Percentiles rank a stretch among this genome's conserved stretches.
These are phyloP conservation scores for Papilio gigon DNA, from an alignment of 2,888 invertebrate genomes.

Conservation along the genomic window DNA sequence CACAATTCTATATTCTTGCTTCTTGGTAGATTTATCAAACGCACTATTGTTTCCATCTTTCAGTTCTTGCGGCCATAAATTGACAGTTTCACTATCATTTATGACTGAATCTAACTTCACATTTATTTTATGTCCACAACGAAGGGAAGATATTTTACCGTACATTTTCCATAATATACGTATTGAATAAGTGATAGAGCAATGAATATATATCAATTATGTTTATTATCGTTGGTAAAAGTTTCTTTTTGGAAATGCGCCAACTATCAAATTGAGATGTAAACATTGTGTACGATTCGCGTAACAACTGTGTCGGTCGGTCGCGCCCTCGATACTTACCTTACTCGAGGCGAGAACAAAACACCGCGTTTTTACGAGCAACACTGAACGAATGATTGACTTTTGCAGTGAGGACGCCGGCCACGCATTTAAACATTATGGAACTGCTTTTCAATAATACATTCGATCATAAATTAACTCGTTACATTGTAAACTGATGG, in stretches of 20 bases:
- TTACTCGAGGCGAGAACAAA: background rate
- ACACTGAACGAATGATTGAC: background rate
- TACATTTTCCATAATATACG: background rate
- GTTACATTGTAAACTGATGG: no score
- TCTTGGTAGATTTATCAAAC: no score
- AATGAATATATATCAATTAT: constrained; percentile 16
- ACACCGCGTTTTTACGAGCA: background rate
- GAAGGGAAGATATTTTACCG: background rate
- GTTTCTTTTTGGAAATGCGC: constrained; percentile 21
- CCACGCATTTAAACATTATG: no score
- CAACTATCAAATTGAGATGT: constrained; percentile 27
- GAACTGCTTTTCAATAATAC: no score
- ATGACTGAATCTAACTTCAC: no score
- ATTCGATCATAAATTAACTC: no score
- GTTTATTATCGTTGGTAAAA: constrained; percentile 27
- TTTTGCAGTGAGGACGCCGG: background rate
- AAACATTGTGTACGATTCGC: background rate
- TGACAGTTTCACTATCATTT: no score
- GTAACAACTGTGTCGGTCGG: background rate
- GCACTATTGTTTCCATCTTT: no score
- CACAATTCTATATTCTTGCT: no score
- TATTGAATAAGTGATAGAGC: constrained; percentile 22
- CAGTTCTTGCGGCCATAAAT: no score
- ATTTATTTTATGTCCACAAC: background rate
- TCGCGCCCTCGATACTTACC: background rate